phyloP scores from a whole-genome alignment of 2,113 vertebrate species.

The Ranitomeya imitator region DNA sequence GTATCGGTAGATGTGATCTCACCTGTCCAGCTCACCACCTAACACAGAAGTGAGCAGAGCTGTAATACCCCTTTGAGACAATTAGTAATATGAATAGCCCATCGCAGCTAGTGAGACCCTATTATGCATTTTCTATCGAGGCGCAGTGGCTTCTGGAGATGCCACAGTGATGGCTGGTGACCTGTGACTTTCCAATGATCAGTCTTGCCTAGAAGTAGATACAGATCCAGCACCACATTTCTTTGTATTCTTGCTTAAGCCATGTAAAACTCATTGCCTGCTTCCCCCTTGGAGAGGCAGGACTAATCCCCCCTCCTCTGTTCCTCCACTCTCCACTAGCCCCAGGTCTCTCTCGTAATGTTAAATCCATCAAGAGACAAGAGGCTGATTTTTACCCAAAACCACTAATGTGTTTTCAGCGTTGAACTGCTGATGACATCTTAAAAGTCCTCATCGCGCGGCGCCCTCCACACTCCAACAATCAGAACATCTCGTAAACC shows the following conservation, averaged over 20 bases:
- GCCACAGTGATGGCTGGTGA: no score
- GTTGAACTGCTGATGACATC: constrained; percentile 75
- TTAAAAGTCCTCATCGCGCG: constrained; percentile 77
- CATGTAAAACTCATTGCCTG: constrained; percentile 37
- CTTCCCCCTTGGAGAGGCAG: constrained; percentile 22
- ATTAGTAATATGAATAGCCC: not conserved
- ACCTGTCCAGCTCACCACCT: no score
- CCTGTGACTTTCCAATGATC: not conserved
- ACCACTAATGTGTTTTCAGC: constrained; percentile 72
- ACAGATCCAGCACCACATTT: not conserved
- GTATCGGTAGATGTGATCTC: no score
- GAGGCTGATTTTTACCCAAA: constrained; percentile 67
- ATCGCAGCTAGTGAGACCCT: not conserved
- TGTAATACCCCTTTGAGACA: not conserved
- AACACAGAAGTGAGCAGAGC: no score
- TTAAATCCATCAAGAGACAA: constrained; percentile 65
- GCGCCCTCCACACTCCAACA: constrained; percentile 84
- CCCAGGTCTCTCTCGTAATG: constrained; percentile 63
- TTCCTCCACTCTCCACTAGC: constrained; percentile 49
- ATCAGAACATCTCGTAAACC: constrained; percentile 84
- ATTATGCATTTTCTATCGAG: not conserved
- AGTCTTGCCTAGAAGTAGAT: not conserved
- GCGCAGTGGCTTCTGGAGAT: no score
- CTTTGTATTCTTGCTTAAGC: constrained; percentile 18
- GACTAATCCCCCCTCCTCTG: constrained; percentile 4